Evolutionary conservation across 2,888 invertebrate species (phyloP).

Genomic region (Papilio demoleus): DNA sequence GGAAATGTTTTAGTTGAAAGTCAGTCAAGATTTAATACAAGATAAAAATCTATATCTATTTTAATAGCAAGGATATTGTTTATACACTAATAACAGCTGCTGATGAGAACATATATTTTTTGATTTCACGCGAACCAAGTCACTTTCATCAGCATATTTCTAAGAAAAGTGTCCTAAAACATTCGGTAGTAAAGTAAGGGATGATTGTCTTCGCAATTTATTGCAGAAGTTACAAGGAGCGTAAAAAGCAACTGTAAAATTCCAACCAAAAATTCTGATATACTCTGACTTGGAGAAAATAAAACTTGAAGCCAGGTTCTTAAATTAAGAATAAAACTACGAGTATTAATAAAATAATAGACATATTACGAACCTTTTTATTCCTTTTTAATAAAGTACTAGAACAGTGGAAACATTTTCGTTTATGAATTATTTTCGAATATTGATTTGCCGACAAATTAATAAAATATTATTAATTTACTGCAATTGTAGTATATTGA

Average conservation of each 20-base stretch:
- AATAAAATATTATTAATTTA: too few species aligned
- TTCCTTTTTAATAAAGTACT: too few species aligned
- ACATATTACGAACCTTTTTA: too few species aligned
- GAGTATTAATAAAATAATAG: not conserved
- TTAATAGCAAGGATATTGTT: too few species aligned
- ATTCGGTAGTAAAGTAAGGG: slow-evolving; percentile 17
- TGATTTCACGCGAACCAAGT: not conserved
- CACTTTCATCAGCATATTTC: not conserved
- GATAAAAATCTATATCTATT: too few species aligned
- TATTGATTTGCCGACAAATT: too few species aligned
- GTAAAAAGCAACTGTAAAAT: slow-evolving; percentile 14
- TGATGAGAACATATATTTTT: not conserved
- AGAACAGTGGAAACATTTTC: too few species aligned
- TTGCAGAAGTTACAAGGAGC: slow-evolving; percentile 14
- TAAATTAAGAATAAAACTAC: not conserved
- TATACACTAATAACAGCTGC: not conserved
- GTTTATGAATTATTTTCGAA: too few species aligned
- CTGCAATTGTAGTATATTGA: too few species aligned
- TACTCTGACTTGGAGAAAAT: not conserved
- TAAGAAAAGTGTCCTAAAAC: not conserved
- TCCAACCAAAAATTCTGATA: not conserved
- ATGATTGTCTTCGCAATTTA: slow-evolving; percentile 14
- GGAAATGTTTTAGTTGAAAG: not conserved
- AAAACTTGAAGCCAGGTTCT: too few species aligned
- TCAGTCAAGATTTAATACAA: too few species aligned